Conservation (phyloP, 2,797 vertebrate genomes). For the Melanotaenia nigrans region DNA sequence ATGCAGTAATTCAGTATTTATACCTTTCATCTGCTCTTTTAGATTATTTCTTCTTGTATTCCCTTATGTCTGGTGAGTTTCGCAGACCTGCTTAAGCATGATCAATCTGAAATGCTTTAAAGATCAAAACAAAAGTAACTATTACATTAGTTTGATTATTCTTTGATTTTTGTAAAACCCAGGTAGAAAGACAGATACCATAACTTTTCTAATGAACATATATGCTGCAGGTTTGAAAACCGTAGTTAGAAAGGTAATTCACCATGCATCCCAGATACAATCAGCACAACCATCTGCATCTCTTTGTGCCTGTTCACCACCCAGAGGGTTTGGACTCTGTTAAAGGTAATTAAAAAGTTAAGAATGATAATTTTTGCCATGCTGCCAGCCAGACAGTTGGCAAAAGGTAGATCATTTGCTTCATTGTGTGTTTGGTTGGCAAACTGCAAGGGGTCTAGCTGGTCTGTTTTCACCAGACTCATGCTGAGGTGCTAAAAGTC, state of each 20-base stretch:
- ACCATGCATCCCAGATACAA: conserved; percentile 23
- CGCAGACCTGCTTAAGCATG: background rate
- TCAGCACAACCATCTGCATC: conserved; percentile 49
- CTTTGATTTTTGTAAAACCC: background rate
- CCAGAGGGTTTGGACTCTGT: conserved; percentile 35
- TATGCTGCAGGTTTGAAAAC: conserved; percentile 3
- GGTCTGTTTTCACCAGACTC: conserved; percentile 11
- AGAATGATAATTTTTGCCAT: conserved; percentile 11
- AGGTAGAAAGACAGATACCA: background rate
- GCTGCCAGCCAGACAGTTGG: conserved; percentile 28
- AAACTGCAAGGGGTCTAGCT: conserved; percentile 44
- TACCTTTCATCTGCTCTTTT: background rate
- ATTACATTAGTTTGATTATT: background rate
- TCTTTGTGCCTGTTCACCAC: conserved; percentile 29
- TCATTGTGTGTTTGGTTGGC: conserved; percentile 53
- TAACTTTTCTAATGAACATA: background rate
- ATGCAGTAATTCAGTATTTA: conserved; percentile 7
- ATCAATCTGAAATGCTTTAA: background rate
- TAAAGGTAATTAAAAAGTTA: conserved; percentile 58
- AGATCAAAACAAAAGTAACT: too few species aligned
- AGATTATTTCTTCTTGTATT: background rate
- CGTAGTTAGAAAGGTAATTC: conserved; percentile 30
- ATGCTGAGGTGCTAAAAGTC: conserved; percentile 15
- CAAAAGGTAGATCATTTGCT: conserved; percentile 55
- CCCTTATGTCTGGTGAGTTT: background rate